phyloP scores from a whole-genome alignment of 1,140 invertebrate genomes.

The Tribolium madens region DNA sequence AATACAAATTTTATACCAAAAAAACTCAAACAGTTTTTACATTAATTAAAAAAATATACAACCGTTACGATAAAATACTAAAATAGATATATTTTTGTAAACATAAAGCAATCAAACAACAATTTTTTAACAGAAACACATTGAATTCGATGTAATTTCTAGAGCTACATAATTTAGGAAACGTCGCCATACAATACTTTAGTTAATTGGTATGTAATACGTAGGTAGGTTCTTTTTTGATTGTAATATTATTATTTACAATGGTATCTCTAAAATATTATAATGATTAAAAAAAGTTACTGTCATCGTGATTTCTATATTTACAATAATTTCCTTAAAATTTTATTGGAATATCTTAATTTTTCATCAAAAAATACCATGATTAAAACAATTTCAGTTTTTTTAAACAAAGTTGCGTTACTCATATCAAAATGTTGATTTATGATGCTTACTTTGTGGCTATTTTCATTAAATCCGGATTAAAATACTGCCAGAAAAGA shows the following conservation, averaged over 20 bases:
- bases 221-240: constrained; percentile 20
- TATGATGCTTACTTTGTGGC: background rate
- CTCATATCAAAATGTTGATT: background rate
- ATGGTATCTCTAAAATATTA: background rate
- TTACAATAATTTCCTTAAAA: background rate
- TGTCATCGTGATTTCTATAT: background rate
- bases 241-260: constrained; percentile 23
- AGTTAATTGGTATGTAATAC: constrained; percentile 22
- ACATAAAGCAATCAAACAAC: constrained; percentile 4
- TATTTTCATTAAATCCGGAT: background rate
- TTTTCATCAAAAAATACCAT: background rate
- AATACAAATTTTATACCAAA: constrained; percentile 21
- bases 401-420: background rate
- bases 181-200: constrained; percentile 19
- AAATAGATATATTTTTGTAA: background rate
- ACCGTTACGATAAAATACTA: too few relatives aligned
- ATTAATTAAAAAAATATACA: constrained; percentile 3
- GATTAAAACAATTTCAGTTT: too few relatives aligned
- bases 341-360: background rate
- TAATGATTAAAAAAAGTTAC: background rate
- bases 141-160: constrained; percentile 29
- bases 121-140: constrained; percentile 16
- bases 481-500: background rate
- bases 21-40: background rate
- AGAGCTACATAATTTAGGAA: constrained; percentile 16